Conservation (phyloP, 2,888 invertebrate genomes). For the Drosophila percnosoma region DNA sequence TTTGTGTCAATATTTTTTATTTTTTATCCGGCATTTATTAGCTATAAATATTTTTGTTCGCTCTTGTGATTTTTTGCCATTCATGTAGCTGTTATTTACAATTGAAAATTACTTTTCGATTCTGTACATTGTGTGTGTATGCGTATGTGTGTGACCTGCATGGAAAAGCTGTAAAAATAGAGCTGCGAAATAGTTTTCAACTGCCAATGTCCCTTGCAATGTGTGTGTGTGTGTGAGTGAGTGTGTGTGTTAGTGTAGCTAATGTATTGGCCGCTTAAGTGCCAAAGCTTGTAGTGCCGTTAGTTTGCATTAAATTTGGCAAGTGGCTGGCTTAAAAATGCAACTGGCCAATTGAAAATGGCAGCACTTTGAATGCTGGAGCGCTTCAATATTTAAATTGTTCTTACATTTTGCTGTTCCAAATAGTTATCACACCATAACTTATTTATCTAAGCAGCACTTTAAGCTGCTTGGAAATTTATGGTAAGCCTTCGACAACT, state of each 20-base stretch:
- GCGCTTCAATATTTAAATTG: constrained; percentile 7
- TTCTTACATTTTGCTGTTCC: background rate
- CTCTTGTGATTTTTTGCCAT: constrained; percentile 8
- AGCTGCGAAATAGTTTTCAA: constrained; percentile 43
- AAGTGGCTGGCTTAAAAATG: constrained; percentile 30
- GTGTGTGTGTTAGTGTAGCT: constrained; percentile 1
- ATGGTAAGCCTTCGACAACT: constrained; percentile 3
- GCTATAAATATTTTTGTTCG: constrained; percentile 28
- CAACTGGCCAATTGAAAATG: constrained; percentile 14
- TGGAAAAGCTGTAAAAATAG: constrained; percentile 38
- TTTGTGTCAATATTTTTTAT: background rate
- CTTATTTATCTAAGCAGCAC: background rate
- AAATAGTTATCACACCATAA: background rate
- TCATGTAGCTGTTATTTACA: constrained; percentile 30
- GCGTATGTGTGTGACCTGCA: constrained; percentile 11
- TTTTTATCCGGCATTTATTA: constrained; percentile 23
- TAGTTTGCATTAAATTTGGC: constrained; percentile 33
- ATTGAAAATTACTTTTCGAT: constrained; percentile 48
- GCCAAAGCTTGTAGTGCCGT: constrained; percentile 50
- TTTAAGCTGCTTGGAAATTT: constrained; percentile 15
- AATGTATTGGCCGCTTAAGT: constrained; percentile 44
- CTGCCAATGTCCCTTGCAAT: constrained; percentile 19
- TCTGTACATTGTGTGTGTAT: constrained; percentile 20
- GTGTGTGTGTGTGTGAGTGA: background rate
- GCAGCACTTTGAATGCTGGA: constrained; percentile 7